These are phyloP conservation scores for Oopsacas minuta DNA, from an alignment of 37 sponge, comb jelly and placozoan genomes.

Conservation along the genomic window DNA sequence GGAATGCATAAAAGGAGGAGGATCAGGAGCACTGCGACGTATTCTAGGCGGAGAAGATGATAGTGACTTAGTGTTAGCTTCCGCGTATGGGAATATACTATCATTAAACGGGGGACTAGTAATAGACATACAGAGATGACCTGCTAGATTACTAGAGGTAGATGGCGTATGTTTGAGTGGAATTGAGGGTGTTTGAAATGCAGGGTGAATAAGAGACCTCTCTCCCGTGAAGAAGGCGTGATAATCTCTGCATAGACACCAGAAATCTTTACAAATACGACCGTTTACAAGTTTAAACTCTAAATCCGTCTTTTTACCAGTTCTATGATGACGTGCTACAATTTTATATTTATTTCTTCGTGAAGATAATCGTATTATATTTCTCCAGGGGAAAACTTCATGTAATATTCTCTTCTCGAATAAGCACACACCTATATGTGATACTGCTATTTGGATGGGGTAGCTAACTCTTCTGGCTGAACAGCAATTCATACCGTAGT, in stretches of 20 bases:
- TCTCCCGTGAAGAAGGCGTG: neutral
- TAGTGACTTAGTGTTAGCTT: neutral
- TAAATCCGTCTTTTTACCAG: neutral
- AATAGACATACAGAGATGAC: neutral
- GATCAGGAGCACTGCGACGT: neutral
- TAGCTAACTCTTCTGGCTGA: neutral
- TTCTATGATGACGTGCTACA: neutral
- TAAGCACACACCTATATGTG: neutral
- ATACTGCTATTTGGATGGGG: neutral
- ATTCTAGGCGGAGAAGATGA: neutral
- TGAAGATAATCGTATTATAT: neutral
- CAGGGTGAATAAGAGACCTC: neutral
- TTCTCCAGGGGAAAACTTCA: neutral
- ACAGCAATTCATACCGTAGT: slow-evolving; percentile 8
- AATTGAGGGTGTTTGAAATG: neutral
- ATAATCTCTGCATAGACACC: neutral
- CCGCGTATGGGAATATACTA: neutral
- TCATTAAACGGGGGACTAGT: neutral
- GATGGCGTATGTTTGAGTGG: neutral
- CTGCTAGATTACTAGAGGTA: neutral
- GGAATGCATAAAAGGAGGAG: neutral
- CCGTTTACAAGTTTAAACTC: neutral
- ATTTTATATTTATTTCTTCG: neutral
- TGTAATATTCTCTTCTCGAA: neutral
- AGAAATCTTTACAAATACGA: slow-evolving; percentile 10